These are phyloP conservation scores for Nannoperca australis DNA, from an alignment of 2,797 vertebrate species.

Conservation along the genomic window DNA sequence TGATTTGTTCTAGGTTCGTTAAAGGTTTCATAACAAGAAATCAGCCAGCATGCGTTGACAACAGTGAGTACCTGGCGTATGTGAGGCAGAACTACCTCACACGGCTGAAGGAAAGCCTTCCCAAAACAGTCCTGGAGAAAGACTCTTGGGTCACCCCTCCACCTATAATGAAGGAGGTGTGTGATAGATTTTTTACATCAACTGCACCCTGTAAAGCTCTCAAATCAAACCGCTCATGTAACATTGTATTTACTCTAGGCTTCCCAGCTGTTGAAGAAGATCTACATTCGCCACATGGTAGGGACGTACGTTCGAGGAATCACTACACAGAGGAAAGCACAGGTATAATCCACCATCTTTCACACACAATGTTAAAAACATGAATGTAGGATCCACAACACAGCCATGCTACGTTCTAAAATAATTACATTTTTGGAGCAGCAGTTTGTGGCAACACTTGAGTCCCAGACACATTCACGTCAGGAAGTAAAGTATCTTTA, in stretches of 20 bases:
- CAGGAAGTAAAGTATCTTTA: not conserved
- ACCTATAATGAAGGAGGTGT: constrained; percentile 89
- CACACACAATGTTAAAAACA: not conserved
- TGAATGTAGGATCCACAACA: not conserved
- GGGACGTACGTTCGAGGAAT: constrained; percentile 87
- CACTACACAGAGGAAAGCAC: constrained; percentile 83
- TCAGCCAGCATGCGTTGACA: constrained; percentile 83
- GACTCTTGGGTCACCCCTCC: constrained; percentile 91
- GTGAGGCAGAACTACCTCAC: constrained; percentile 89
- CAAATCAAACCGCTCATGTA: not conserved
- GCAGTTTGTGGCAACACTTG: not conserved
- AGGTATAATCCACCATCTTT: constrained; percentile 82
- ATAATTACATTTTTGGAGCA: not conserved
- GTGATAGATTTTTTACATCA: not conserved
- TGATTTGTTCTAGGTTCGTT: constrained; percentile 87
- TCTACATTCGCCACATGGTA: constrained; percentile 89
- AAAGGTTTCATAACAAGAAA: constrained; percentile 94
- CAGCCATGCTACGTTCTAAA: not conserved
- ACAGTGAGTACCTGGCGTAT: constrained; percentile 88
- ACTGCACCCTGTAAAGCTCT: not conserved
- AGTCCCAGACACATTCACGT: not conserved
- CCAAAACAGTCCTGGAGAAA: constrained; percentile 88
- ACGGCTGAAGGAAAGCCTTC: constrained; percentile 89
- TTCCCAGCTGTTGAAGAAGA: constrained; percentile 85
- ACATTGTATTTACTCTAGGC: constrained; percentile 67